A percentile compares a stretch with the other conserved stretches of the same genome.
Conservation (phyloP, 2,113 vertebrate genomes). For the Lichenostomus cassidix region DNA sequence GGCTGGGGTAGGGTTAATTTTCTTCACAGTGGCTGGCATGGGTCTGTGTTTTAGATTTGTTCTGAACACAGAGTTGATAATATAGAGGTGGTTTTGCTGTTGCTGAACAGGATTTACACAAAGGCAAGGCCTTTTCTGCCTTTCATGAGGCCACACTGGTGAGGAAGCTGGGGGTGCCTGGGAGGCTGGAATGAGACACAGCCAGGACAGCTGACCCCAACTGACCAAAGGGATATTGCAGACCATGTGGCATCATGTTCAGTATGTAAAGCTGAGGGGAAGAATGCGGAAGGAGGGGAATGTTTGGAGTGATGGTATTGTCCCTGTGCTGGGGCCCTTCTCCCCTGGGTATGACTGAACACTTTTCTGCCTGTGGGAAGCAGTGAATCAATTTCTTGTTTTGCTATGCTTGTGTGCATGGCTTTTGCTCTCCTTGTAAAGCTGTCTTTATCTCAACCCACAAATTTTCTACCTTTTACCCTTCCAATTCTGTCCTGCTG, state of each 20-base stretch:
- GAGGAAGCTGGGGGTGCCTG: no score
- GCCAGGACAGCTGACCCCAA: neutral
- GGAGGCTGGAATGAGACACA: neutral
- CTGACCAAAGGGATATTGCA: neutral
- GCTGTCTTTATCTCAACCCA: neutral
- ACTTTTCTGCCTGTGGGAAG: neutral
- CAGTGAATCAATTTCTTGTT: neutral
- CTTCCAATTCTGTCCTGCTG: neutral
- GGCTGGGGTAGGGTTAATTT: neutral
- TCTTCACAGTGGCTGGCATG: neutral
- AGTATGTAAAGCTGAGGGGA: neutral
- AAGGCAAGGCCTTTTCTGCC: neutral
- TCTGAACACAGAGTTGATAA: neutral
- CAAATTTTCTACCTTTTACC: neutral
- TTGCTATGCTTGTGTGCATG: neutral
- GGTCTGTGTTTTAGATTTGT: neutral
- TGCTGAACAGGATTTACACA: neutral
- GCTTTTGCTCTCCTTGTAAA: neutral
- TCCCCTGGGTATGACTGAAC: neutral
- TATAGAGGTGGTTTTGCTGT: neutral
- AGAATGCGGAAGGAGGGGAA: neutral
- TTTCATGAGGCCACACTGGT: accelerated
- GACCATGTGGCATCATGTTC: neutral
- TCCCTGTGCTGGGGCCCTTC: no score
- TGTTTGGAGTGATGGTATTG: neutral